Evolutionary conservation across 2,113 vertebrate species (phyloP).

Genomic region (Etheostoma cragini): DNA sequence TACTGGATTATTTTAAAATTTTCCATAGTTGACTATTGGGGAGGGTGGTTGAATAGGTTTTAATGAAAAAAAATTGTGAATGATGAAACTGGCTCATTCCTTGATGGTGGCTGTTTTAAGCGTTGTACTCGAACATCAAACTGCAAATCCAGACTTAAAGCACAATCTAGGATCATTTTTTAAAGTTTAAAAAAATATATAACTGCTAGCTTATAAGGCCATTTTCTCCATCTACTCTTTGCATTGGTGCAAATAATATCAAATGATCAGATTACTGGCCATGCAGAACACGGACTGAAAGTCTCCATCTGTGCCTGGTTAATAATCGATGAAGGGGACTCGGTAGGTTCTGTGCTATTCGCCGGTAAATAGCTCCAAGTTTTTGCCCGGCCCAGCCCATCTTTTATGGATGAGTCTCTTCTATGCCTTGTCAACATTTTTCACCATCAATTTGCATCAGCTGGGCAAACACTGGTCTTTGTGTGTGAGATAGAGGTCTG

Average conservation of each 20-base stretch:
- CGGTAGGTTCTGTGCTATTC: slow-evolving; percentile 50
- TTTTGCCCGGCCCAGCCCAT: slow-evolving; percentile 37
- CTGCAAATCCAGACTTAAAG: neutral
- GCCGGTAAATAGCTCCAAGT: slow-evolving; percentile 39
- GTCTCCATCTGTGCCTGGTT: slow-evolving; percentile 46
- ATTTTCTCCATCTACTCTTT: neutral
- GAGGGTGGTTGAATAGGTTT: slow-evolving; percentile 21
- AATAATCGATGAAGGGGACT: slow-evolving; percentile 59
- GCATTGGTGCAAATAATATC: neutral
- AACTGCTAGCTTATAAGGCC: neutral
- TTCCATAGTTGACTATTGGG: slow-evolving; percentile 11
- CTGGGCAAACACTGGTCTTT: slow-evolving; percentile 38
- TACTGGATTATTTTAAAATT: neutral
- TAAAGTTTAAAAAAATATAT: neutral
- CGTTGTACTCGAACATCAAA: neutral
- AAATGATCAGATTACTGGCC: neutral
- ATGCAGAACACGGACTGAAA: slow-evolving; percentile 6
- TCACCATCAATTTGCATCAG: slow-evolving; percentile 58
- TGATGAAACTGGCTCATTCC: slow-evolving; percentile 10
- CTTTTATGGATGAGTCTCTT: slow-evolving; percentile 70
- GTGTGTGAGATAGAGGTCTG: slow-evolving; percentile 9
- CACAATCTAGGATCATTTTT: neutral
- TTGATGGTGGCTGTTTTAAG: slow-evolving; percentile 7
- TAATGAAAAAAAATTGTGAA: neutral
- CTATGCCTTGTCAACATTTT: slow-evolving; percentile 41